Evolutionary conservation across 2,888 invertebrate genomes (phyloP).

Genomic region (Sesamia inferens): DNA sequence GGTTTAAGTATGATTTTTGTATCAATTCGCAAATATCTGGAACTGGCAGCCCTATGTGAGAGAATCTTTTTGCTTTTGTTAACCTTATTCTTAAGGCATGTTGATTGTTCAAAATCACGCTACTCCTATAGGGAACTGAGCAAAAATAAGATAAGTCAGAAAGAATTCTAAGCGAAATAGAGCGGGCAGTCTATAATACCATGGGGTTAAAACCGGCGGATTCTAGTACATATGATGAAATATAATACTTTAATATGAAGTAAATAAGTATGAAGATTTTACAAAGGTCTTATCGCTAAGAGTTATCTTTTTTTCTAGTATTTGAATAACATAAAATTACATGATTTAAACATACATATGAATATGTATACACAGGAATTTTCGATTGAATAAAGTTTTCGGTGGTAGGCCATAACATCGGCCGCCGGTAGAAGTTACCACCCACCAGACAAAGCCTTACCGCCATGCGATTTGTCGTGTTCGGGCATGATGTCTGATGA

Average conservation of each 20-base stretch:
- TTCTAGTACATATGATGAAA: not conserved
- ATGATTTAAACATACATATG: conserved; percentile 9
- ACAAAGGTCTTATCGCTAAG: no score
- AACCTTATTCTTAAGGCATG: not conserved
- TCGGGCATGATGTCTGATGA: no score
- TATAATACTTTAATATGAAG: no score
- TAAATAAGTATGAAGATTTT: no score
- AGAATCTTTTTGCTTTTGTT: not conserved
- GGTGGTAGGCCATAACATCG: no score
- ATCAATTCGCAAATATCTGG: not conserved
- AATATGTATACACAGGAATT: no score
- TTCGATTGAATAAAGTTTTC: not conserved
- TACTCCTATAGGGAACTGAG: no score
- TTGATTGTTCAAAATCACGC: not conserved
- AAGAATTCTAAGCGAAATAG: not conserved
- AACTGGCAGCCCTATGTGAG: not conserved
- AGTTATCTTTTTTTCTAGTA: not conserved
- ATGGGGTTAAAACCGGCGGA: not conserved
- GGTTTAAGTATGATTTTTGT: not conserved
- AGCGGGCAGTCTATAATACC: not conserved
- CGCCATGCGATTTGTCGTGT: no score
- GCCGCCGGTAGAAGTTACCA: no score
- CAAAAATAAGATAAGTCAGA: not conserved
- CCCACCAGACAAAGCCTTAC: no score
- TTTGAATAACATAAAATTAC: conserved; percentile 5